Evolutionary conservation across 2,113 vertebrate genomes (phyloP), one percentile per base, ranked within the genome.

Genomic region (Glareola pratincola): DNA sequence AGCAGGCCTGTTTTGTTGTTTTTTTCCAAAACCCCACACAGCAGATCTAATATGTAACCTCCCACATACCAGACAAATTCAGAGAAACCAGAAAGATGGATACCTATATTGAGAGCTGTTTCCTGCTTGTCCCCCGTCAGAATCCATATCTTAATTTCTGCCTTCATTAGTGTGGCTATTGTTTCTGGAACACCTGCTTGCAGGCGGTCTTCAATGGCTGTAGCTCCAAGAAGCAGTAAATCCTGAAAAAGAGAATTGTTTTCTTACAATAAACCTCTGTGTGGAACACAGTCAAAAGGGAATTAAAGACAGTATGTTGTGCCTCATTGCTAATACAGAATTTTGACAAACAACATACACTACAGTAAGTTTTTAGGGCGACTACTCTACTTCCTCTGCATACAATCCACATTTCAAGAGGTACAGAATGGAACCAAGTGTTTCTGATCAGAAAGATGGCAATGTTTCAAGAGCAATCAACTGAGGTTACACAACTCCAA

Each of bases 61-160:
- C 36, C 11, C 32, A 63, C 8, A 4, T 12, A 50, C 21, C 37
- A 87, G 19, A 59, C 19, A 62, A 80, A 47, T 32, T 32, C 37
- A 80, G 23, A 81, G 32, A 45, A 92, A 85, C 2, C 41, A 89
- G 45, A 59, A 74, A 47, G 32, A 56, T 6, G 3, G 9, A 96
- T 98, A 99, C 99, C 99, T 95, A 99, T 99, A 88, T 99, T 99
- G 57, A 99, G 98, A 93, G 99, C 99, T 1, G 99, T 99, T 98
- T 99, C 99, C 95, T 99, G 99, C 92, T 99, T 99, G 98, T 99
- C 99, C 59, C 99, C 99, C 0, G 99, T 99, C 96, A 99, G 98
- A 95, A 99, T 98, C 99, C 99, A 99, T 92, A 99, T 99, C 97
- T 99, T 99, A 94, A 99, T 99, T 96, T 99, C 98, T 51, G 99